Evolutionary conservation across 1,140 invertebrate genomes (phyloP).

Genomic region (Drosophila quadrilineata): DNA sequence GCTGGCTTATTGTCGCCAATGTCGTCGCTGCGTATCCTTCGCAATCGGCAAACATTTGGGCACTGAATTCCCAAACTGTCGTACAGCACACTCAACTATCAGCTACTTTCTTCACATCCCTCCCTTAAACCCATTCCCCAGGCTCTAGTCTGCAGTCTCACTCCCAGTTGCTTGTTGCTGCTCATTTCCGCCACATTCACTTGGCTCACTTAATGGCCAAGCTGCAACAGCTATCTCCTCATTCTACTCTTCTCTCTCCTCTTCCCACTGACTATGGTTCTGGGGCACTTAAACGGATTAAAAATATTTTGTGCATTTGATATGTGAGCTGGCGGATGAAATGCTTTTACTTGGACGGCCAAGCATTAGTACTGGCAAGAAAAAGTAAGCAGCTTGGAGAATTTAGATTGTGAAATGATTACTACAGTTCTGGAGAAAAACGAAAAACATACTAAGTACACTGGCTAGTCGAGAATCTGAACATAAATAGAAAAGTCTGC

Average conservation of each 20-base stretch:
- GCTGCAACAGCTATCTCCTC: conserved; percentile 21
- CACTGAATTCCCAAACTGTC: conserved; percentile 47
- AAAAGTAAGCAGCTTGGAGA: conserved; percentile 3
- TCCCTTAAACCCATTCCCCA: neutral
- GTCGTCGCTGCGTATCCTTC: conserved; percentile 68
- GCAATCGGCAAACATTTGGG: conserved; percentile 73
- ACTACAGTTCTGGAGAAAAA: neutral
- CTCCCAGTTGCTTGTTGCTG: conserved; percentile 71
- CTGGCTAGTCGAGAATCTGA: neutral
- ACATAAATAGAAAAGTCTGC: too few relatives aligned
- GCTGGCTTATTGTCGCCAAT: conserved; percentile 68
- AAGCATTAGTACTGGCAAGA: neutral
- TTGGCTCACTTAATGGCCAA: conserved; percentile 72
- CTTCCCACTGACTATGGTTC: neutral
- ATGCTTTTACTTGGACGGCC: conserved; percentile 31
- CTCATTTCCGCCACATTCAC: conserved; percentile 76
- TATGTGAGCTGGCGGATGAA: conserved; percentile 61
- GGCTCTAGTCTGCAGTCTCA: conserved; percentile 16
- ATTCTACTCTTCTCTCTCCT: neutral
- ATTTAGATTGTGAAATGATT: conserved; percentile 37
- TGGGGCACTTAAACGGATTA: conserved; percentile 75
- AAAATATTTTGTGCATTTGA: conserved; percentile 79
- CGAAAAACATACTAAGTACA: too few relatives aligned
- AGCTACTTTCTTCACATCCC: conserved; percentile 29
- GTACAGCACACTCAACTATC: conserved; percentile 55